A percentile compares a stretch with the other conserved stretches of the same genome.
These are phyloP conservation scores for Rhagophthalmus giganteus DNA, from an alignment of 2,888 invertebrate genomes.

Conservation along the genomic window DNA sequence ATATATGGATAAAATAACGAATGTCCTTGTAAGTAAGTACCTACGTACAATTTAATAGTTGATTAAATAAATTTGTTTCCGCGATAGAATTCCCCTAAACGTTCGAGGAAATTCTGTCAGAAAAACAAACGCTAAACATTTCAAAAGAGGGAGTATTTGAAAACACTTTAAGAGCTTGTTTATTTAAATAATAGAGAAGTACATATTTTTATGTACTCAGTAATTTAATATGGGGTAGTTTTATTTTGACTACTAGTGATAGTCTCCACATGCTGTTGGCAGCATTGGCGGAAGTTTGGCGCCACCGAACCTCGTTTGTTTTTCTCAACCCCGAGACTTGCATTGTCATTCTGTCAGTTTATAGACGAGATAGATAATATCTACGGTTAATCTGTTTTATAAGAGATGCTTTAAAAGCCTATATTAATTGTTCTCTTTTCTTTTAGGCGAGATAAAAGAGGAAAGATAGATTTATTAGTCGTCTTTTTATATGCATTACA, in stretches of 20 bases:
- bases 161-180: constrained; percentile 55
- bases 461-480: no score
- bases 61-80: no score
- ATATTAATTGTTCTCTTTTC: constrained; percentile 5
- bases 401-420: constrained; percentile 17
- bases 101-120: constrained; percentile 5
- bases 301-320: constrained; percentile 50
- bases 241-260: constrained; percentile 42
- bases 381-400: constrained; percentile 30
- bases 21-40: no score
- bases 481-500: neutral
- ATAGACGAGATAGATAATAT: constrained; percentile 30
- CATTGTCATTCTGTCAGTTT: constrained; percentile 44
- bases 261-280: constrained; percentile 50
- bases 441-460: constrained; percentile 1
- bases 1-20: no score
- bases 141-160: constrained; percentile 43
- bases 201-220: constrained; percentile 51
- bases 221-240: constrained; percentile 50
- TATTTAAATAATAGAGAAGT: constrained; percentile 55
- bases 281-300: constrained; percentile 53
- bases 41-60: no score
- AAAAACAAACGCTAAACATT: constrained; percentile 28
- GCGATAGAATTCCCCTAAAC: no score
- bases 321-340: constrained; percentile 49